A percentile compares a stretch with the other conserved stretches of the same genome.
These are phyloP conservation scores for Resseliella maxima DNA, from an alignment of 2,888 invertebrate genomes.

Conservation along the genomic window DNA sequence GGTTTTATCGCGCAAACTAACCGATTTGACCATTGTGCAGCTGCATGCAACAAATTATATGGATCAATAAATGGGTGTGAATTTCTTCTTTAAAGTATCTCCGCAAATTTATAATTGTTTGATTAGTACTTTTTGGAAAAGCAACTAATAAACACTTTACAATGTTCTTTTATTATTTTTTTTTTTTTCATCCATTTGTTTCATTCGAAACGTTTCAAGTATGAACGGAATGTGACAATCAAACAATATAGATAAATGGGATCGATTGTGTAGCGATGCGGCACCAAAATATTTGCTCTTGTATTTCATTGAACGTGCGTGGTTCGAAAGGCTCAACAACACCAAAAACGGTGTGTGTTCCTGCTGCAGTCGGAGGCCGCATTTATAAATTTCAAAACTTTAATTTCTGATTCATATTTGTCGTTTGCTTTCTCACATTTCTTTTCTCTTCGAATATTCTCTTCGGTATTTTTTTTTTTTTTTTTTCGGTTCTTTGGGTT, in stretches of 20 bases:
- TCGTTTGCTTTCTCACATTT: slow-evolving; percentile 49
- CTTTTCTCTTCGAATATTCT: background rate
- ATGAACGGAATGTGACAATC: slow-evolving; percentile 34
- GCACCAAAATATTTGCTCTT: background rate
- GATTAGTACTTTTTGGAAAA: background rate
- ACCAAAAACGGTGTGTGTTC: slow-evolving; percentile 18
- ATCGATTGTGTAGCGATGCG: slow-evolving; percentile 22
- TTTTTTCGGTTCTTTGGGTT: background rate
- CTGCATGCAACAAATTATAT: background rate
- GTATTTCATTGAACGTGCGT: background rate
- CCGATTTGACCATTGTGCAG: background rate
- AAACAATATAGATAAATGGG: slow-evolving; percentile 41
- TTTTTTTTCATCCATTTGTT: background rate
- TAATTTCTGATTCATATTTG: slow-evolving; percentile 48
- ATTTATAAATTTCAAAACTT: background rate
- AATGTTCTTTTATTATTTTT: no score
- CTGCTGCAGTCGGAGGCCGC: background rate
- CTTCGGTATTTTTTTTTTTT: background rate
- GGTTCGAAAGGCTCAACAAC: background rate
- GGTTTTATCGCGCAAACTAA: background rate
- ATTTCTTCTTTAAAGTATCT: background rate
- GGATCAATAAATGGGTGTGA: slow-evolving; percentile 51
- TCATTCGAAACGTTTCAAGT: background rate
- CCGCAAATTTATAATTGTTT: slow-evolving; percentile 40
- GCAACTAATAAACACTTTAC: slow-evolving; percentile 42